Evolutionary conservation across 1,140 invertebrate species (phyloP).

Genomic region (Phymastichus coffea): DNA sequence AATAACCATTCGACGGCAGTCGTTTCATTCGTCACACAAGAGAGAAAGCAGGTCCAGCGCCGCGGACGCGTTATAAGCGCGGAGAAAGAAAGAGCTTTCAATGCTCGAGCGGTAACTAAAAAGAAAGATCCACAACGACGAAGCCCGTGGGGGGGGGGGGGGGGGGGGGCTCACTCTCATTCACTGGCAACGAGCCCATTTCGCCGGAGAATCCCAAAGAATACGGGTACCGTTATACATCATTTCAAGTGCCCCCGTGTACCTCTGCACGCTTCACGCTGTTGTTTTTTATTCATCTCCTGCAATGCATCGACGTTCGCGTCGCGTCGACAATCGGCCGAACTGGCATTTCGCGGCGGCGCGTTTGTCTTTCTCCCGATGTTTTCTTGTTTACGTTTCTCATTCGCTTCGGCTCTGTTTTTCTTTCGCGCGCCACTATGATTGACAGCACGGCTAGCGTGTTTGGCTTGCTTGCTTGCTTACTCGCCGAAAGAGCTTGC

Average conservation of each 20-base stretch:
- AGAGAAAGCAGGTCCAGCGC: not conserved
- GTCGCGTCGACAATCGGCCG: too few relatives aligned
- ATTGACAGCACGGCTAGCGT: too few relatives aligned
- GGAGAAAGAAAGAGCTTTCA: constrained; percentile 12
- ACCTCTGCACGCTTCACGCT: too few relatives aligned
- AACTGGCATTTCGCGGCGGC: not conserved
- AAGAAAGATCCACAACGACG: too few relatives aligned
- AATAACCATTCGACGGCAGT: too few relatives aligned
- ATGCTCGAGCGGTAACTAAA: too few relatives aligned
- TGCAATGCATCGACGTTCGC: too few relatives aligned
- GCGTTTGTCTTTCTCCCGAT: not conserved
- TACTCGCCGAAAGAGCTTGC: too few relatives aligned
- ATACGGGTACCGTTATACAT: constrained; percentile 16
- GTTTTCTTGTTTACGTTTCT: not conserved
- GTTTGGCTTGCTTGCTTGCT: too few relatives aligned
- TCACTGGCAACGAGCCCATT: constrained; percentile 24
- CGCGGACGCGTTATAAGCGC: constrained; percentile 11
- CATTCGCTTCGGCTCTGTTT: too few relatives aligned
- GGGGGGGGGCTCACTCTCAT: not conserved
- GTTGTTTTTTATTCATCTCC: too few relatives aligned
- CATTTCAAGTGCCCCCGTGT: not conserved
- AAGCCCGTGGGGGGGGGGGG: not conserved
- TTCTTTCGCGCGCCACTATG: too few relatives aligned
- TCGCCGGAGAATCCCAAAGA: constrained; percentile 23
- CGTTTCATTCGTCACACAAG: not conserved